Evolutionary conservation across 2,888 invertebrate species (phyloP), one percentile per base, ranked within the genome.

Genomic region (Patella ulyssiponensis): DNA sequence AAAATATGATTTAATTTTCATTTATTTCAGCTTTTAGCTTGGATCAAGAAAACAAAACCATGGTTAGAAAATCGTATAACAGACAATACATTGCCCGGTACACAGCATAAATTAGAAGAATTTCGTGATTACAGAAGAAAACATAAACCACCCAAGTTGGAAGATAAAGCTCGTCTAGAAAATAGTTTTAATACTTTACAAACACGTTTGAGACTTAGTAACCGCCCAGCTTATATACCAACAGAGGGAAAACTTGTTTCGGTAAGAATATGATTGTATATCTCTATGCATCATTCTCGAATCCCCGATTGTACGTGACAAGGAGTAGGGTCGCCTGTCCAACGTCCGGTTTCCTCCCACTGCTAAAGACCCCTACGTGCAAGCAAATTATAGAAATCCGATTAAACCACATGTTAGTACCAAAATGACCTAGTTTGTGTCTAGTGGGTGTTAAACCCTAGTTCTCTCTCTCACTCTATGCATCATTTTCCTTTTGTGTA

Each of bases 181-280:
- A 99, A 99, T 87, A 98, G 98, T 93, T 99, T 99, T 94, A 99
- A 99, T 94, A 99, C 99, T 79, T 94, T 99, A 89, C 99, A 99
- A 93, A 99, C 99, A 83, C 98, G 99, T 91, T 94, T 99, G 90
- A 95, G 99, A 90, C 94, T 99, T 86, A 98, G 97, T 91, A 99
- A 99, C 94, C 95, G 99, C 90, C 99, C 99, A 77, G 99, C 99
- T 58, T 99, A 99, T 93, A 96, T 99, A 95, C 99, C 99, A 86
- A 98, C 98, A 80, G 99, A 99, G 93, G 99, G 99, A 90, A 99
- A 99, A 93, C 97, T 98, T 95, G 97, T 99, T 85, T 96, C 97
- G 88, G 96, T 96, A 93, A 93, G 95, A 94, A 74, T 11, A 23
- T 23, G 64, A 64, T 20, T 64, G 14, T 7, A 64, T 58, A n/a